Base-by-base conservation (phyloP, 2,113 vertebrate species). In the Nematolebias whitei region DNA sequence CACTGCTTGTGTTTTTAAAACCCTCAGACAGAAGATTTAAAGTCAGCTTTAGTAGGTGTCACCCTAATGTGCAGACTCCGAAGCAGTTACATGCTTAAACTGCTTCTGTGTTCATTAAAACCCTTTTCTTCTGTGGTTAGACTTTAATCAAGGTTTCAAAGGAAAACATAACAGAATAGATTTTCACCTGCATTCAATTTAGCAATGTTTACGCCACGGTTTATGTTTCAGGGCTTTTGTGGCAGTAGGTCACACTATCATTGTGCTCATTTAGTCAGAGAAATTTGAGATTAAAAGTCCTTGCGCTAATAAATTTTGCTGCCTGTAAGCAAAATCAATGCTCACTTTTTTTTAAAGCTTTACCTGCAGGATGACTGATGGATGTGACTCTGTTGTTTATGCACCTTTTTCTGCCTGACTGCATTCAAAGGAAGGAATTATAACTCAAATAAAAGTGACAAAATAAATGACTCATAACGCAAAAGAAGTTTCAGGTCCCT, bases 401-500 rank as follows among this genome's bases (percentile, higher is more conserved):
- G 11, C 12, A n/a, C 3, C 29, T 38, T 38, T 35, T 53, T 54
- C n/a, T 29, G 32, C 32, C 32, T 35, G 32, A 4, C 10, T 8
- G 32, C 32, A 8, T 53, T 18, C n/a, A 54, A 54, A 26, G 7
- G 22, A 5, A 24, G 1, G 32, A 1, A 19, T 11, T 14, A 43
- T 41, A 43, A 64, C 1, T 2, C 18, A 14, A 53, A 56, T 22
- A 58, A 69, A 41, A 54, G 49, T 63, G 47, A 51, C 22, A 59
- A 40, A 62, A 71, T 26, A 0, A 68, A 55, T 50, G 47, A 78
- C 54, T 53, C 26, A 59, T 45, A 23, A 68, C 48, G 45, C 39
- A 23, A 43, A 62, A 47, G 12, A 26, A 52, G 56, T 29, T 44
- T 45, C 11, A 56, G 45, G 52, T 68, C 41, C 49, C 41, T 68